Evolutionary conservation across 2,113 vertebrate species (phyloP), one percentile per base, ranked within the genome.

Genomic region (Paradoxurus hermaphroditus): DNA sequence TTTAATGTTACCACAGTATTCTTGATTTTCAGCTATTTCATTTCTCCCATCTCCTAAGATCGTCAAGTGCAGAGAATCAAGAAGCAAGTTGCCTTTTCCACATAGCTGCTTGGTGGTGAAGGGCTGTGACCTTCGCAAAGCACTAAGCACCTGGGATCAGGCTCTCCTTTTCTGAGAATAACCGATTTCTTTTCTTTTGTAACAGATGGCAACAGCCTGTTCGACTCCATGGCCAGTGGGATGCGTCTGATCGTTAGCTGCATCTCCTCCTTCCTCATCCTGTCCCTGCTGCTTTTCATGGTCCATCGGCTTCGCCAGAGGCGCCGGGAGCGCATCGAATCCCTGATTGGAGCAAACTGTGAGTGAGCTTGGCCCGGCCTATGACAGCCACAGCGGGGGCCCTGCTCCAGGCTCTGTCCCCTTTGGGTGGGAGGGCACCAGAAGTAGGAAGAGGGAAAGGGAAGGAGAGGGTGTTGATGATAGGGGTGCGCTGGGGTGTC

Each of bases 191-290:
- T 84, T 14, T 41, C 4, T 13, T 21, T 2, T 77, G 6, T 86
- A 29, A 90, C 98, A 99, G 99, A 99, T 88, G 99, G 99, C 92
- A 99, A 98, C 98, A 99, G 99, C 92, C 98, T 99, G 96, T 99
- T 99, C 65, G 99, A 99, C 98, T 99, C 99, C 0, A 99, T 99
- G 99, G 99, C 99, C 9, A 99, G 99, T 5, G 99, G 99, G 16
- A 99, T 99, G 99, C 99, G 99, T 7, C 99, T 99, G 94, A 99
- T 99, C 0, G 99, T 99, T 92, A 99, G 99, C 98, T 99, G 99
- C 95, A 99, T 99, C 97, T 99, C 99, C 1, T 99, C 99, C 97
- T 99, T 99, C 98, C 99, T 99, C 97, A 99, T 99, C 98, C 99
- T 99, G 86, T 99, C 99, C 0, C 99, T 99, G 98, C 99, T 99